Percentiles rank a stretch among this genome's conserved stretches.
Conservation (phyloP, 2,797 vertebrate species). For the Cercopithecus diana region DNA sequence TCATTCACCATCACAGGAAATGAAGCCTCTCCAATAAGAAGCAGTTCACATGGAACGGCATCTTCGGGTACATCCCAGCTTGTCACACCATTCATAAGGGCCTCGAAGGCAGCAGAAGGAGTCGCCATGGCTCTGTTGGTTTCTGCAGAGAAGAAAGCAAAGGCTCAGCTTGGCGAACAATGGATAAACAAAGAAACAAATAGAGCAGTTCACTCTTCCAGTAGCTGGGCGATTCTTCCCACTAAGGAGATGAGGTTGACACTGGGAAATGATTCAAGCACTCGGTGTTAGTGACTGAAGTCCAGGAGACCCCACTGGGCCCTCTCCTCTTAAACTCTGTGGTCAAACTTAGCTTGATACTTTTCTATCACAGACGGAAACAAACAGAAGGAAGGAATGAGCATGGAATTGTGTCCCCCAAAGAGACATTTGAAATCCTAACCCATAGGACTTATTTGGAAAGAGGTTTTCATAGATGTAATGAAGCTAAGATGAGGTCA, state of each 20-base stretch:
- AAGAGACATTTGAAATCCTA: neutral
- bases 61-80: conserved; percentile 81
- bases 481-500: neutral
- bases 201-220: neutral
- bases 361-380: neutral
- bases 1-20: conserved; percentile 84
- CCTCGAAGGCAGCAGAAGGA: conserved; percentile 77
- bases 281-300: too few species aligned
- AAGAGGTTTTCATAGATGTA: neutral
- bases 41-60: conserved; percentile 83
- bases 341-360: neutral
- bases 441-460: neutral
- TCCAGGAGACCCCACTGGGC: neutral
- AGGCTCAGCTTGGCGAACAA: neutral
- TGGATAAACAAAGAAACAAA: neutral
- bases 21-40: conserved; percentile 82
- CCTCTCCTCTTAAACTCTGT: neutral
- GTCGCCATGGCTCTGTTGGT: conserved; percentile 70
- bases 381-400: neutral
- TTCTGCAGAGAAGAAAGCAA: conserved; percentile 54
- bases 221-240: neutral
- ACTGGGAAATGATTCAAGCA: neutral
- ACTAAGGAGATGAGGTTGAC: accelerated
- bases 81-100: conserved; percentile 78
- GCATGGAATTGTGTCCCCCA: neutral